Evolutionary conservation across 2,797 vertebrate genomes (phyloP).

Genomic region (Neostethus bicornis): DNA sequence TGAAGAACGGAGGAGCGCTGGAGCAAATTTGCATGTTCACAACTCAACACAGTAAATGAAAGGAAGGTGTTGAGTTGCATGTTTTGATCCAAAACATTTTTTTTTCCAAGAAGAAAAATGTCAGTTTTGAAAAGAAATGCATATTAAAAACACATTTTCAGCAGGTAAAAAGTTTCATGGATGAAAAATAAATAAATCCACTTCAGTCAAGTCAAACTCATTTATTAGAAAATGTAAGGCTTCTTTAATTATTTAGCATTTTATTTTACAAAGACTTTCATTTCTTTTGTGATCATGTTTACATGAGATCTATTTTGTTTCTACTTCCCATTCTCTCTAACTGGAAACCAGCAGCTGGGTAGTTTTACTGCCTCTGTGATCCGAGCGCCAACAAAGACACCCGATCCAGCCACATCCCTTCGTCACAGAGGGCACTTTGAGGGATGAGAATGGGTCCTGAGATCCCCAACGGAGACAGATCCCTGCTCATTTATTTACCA

Average conservation of each 20-base stretch:
- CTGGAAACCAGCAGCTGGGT: constrained; percentile 49
- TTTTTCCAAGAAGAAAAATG: background rate
- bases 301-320: background rate
- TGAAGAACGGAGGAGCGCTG: background rate
- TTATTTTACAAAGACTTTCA: background rate
- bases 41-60: background rate
- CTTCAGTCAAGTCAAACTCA: no score
- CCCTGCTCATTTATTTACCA: constrained; percentile 81
- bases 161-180: no score
- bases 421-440: constrained; percentile 71
- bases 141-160: no score
- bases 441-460: constrained; percentile 70
- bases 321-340: constrained; percentile 14
- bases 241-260: background rate
- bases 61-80: background rate
- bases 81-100: background rate
- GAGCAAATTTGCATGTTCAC: background rate
- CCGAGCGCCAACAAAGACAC: constrained; percentile 73
- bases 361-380: constrained; percentile 71
- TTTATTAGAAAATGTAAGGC: no score
- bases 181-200: no score
- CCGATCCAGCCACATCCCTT: constrained; percentile 59
- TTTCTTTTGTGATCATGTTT: constrained; percentile 3
- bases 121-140: background rate
- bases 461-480: constrained; percentile 67